Evolutionary conservation across 1,140 invertebrate genomes (phyloP), one percentile per base, ranked within the genome.

Genomic region (Drosophila ficusphila): DNA sequence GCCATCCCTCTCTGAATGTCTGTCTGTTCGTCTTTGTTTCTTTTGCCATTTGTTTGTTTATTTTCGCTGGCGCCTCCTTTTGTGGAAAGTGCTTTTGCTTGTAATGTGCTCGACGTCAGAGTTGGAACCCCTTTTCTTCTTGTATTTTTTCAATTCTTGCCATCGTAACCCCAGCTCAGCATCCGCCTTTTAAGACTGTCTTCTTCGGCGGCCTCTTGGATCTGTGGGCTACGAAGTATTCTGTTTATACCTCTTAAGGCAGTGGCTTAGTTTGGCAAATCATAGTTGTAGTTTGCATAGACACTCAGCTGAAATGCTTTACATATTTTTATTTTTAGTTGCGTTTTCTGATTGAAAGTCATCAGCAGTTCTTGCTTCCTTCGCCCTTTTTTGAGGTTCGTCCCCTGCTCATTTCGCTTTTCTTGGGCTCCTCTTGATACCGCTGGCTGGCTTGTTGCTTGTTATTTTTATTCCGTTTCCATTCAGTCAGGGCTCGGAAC

Each of bases 11-110:
- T 23, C 27, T 31, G 33, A 16, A 33, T 49, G 38, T 56, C 38
- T 52, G 67, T 69, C 48, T 65, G 75, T 31, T 29, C 46, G 70
- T 74, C 41, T 72, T 53, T 85, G 76, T 83, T 85, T 83, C 79
- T 56, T 76, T 77, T 86, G 78, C 58, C 69, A 88, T 88, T 86
- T 85, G 82, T 86, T 85, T 85, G 82, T 85, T 85, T 85, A 86
- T 85, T 85, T 85, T 49, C 68, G 78, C 65, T 88, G 82, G 82
- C 82, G 82, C 82, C 82, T 88, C 48, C 77, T 88, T 88, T 88
- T 88, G 82, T 82, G 48, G 82, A 85, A 85, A 88, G 82, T 88
- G 82, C 83, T 88, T 88, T 88, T 88, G 69, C 82, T 78, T 88
- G 82, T 88, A 88, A 88, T 88, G 82, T 82, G 82, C 81, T 88